Conservation (phyloP, 1,140 invertebrate genomes). For the Pogonomyrmex barbatus region DNA sequence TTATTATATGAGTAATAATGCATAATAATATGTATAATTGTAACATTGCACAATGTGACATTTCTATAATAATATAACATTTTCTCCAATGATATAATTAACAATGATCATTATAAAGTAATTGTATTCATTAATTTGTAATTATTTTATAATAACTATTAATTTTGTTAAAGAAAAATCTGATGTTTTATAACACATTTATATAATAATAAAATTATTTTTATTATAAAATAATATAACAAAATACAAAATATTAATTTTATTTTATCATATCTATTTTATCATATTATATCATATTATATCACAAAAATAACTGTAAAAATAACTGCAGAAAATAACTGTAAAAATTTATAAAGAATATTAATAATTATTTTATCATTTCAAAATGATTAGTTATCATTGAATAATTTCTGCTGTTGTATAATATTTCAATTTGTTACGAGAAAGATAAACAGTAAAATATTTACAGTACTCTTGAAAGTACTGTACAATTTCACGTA, state of each 20-base stretch:
- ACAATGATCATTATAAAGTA: constrained; percentile 29
- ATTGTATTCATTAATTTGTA: constrained; percentile 24
- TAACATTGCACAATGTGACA: not conserved
- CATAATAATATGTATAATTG: constrained; percentile 23
- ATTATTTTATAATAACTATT: constrained; percentile 4
- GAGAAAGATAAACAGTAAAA: not conserved
- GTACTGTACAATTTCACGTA: too few relatives aligned
- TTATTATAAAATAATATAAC: not conserved
- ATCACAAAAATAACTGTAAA: too few relatives aligned
- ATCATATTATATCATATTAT: too few relatives aligned
- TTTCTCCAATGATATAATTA: not conserved
- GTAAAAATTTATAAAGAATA: not conserved
- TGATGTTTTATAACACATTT: not conserved
- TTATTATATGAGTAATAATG: constrained; percentile 30
- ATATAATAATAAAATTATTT: not conserved
- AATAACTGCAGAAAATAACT: not conserved
- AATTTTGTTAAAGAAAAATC: not conserved
- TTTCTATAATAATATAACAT: constrained; percentile 16
- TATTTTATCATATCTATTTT: not conserved
- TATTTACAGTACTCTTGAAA: not conserved
- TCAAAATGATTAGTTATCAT: too few relatives aligned
- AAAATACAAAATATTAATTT: not conserved
- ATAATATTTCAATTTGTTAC: too few relatives aligned
- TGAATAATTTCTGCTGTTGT: not conserved
- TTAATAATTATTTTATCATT: not conserved